These are phyloP conservation scores for Pachyramphus minor DNA, from an alignment of 2,113 vertebrate genomes.

Conservation along the genomic window DNA sequence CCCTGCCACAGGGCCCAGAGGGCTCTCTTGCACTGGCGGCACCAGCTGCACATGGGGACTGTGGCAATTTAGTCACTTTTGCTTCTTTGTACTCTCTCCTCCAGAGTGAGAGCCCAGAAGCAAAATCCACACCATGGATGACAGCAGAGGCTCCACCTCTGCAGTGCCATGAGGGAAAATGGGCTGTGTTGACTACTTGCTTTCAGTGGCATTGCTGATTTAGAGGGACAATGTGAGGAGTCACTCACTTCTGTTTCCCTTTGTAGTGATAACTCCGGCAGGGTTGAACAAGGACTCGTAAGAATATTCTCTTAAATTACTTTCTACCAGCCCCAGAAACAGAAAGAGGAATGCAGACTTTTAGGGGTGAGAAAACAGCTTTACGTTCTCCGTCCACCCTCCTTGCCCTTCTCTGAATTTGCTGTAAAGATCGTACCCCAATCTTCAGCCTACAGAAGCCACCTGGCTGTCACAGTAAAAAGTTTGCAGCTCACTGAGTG, in stretches of 20 bases:
- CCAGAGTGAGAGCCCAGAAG: neutral
- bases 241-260: neutral
- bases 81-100: neutral
- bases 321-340: neutral
- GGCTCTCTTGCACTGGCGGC: neutral
- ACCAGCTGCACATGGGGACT: neutral
- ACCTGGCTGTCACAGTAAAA: neutral
- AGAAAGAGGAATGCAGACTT: rapidly evolving
- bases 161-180: rapidly evolving
- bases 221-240: neutral
- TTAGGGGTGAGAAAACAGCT: neutral
- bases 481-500: neutral
- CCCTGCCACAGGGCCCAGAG: rapidly evolving
- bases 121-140: neutral
- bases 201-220: neutral
- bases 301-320: neutral
- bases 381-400: rapidly evolving
- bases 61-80: neutral
- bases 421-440: rapidly evolving
- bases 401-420: neutral
- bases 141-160: neutral
- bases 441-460: neutral
- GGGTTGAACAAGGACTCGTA: neutral
- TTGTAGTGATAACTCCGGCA: neutral
- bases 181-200: no score